phyloP scores from a whole-genome alignment of 1,140 invertebrate species.

The Hirudo medicinalis region DNA sequence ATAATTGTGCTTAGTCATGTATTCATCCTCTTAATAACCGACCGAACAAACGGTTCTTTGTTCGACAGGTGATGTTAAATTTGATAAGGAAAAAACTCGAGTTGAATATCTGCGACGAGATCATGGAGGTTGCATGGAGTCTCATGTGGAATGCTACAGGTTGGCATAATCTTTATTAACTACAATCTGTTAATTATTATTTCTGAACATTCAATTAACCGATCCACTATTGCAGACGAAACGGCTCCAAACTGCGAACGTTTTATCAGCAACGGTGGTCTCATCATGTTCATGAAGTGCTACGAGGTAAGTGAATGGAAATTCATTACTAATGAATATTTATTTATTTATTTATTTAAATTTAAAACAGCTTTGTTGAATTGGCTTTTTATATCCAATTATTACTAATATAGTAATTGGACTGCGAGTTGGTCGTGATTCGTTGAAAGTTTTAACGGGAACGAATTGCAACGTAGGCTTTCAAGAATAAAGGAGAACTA shows the following conservation, averaged over 20 bases:
- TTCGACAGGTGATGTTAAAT: slow-evolving; percentile 62
- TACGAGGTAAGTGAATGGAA: slow-evolving; percentile 40
- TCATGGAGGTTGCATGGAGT: slow-evolving; percentile 92
- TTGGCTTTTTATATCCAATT: no score
- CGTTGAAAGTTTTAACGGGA: no score
- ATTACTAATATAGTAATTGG: no score
- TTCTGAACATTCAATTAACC: background rate
- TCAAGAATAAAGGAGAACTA: slow-evolving; percentile 61
- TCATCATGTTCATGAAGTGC: slow-evolving; percentile 72
- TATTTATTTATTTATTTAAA: no score
- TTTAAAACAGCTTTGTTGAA: no score
- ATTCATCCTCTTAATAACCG: no score
- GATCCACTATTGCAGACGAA: slow-evolving; percentile 52
- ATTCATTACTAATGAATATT: no score
- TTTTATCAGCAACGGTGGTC: slow-evolving; percentile 71
- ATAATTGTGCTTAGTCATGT: no score
- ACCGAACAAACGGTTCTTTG: no score
- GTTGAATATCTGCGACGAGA: slow-evolving; percentile 69
- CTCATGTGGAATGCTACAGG: slow-evolving; percentile 86
- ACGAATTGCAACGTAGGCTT: no score
- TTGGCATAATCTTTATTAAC: slow-evolving; percentile 24
- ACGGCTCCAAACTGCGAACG: slow-evolving; percentile 77
- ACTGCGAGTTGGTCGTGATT: no score
- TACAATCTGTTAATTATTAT: background rate
- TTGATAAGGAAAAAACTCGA: slow-evolving; percentile 64